Percentiles rank a stretch among this genome's conserved stretches.
Conservation (phyloP, 2,113 vertebrate species). For the Hymenochirus boettgeri region DNA sequence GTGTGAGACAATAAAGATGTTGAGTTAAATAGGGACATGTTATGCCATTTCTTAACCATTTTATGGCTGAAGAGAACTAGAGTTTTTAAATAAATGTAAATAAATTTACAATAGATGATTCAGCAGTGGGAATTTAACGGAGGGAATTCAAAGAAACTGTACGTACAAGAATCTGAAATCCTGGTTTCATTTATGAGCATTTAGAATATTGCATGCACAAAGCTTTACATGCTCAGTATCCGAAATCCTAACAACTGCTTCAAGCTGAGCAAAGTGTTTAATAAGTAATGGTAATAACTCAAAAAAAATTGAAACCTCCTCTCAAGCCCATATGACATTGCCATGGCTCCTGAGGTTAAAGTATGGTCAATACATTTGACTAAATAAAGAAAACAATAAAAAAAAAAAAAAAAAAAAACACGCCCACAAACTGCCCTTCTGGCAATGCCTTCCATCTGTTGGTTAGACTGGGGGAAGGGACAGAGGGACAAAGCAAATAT, state of each 20-base stretch:
- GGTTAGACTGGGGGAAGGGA: conserved; percentile 6
- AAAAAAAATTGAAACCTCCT: too few species aligned
- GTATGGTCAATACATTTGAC: background rate
- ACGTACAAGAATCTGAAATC: too few species aligned
- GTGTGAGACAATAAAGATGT: conserved; percentile 17
- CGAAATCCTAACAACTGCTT: too few species aligned
- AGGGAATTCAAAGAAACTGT: too few species aligned
- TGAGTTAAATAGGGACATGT: conserved; percentile 5
- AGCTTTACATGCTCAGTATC: too few species aligned
- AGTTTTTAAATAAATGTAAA: too few species aligned
- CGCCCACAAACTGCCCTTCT: conserved; percentile 9
- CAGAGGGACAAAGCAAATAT: background rate
- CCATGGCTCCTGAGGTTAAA: background rate
- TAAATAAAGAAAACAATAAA: conserved; percentile 5
- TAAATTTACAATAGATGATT: too few species aligned
- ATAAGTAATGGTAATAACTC: too few species aligned
- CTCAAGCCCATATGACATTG: background rate
- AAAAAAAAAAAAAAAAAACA: background rate
- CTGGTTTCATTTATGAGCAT: too few species aligned
- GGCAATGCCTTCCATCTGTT: conserved; percentile 19
- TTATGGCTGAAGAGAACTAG: background rate
- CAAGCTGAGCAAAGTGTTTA: too few species aligned
- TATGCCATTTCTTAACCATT: conserved; percentile 15
- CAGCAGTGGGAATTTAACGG: too few species aligned
- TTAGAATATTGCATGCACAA: too few species aligned